Evolutionary conservation across 2,888 invertebrate genomes (phyloP), one percentile per base, ranked within the genome.

Genomic region (Watsonalla binaria): DNA sequence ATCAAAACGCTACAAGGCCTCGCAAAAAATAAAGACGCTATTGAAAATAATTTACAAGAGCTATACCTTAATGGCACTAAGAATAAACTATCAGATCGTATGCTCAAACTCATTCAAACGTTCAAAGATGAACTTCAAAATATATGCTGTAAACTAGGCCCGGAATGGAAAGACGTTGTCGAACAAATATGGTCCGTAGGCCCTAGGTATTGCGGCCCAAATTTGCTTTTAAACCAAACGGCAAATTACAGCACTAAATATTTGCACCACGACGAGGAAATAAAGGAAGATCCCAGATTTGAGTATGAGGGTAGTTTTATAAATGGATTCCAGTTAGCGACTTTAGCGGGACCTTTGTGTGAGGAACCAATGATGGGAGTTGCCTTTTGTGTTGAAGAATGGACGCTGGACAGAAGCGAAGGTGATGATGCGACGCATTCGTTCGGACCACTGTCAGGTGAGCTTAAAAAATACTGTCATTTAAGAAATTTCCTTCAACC

Each of bases 331-430:
- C 96, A 97, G 92, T 83, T 97, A 82, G 96, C 96, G 6, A 94
- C 97, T 34, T 84, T 95, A 53, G 94, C 97, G 46, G 99, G 99
- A 0, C 99, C 99, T 0, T 82, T 99, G 47, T 99, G 99, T 84
- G 98, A 98, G 71, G 99, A 99, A 77, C 98, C 98, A 2, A 95
- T 99, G 95, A 96, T 95, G 90, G 99, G 99, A 0, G 97, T 99
- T 0, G 96, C 95, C 14, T 98, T 99, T 86, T 91, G 96, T 53
- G 92, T 99, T 1, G 96, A 97, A 68, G 95, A 96, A 64, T 99
- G 98, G 96, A 91, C 88, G 0, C 78, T 95, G 45, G 90, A 92
- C 45, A 74, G 79, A 50, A 72, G 68, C 9, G 84, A 82, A 54
- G 90, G 64, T 13, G 92, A 86, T 51, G 90, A 86, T 61, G 67